A percentile compares a stretch with the other conserved stretches of the same genome.
Evolutionary conservation across 2,888 invertebrate species (phyloP).

Genomic region (Drosophila neonasuta): DNA sequence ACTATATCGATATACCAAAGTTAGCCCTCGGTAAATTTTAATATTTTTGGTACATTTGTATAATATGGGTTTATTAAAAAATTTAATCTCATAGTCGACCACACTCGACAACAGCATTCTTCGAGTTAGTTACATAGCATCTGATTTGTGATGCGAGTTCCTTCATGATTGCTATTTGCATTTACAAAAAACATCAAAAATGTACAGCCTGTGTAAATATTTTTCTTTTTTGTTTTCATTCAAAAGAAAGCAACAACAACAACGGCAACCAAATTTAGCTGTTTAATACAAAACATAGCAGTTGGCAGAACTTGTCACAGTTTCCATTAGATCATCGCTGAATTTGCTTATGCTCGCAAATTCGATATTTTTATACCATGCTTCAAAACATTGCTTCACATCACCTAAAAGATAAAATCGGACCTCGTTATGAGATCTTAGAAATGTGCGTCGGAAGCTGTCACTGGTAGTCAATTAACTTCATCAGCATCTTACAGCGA

Average conservation of each 20-base stretch:
- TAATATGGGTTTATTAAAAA: too few species aligned
- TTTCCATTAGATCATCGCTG: slow-evolving; percentile 73
- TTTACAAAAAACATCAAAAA: too few species aligned
- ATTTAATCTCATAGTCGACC: too few species aligned
- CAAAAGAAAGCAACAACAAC: slow-evolving; percentile 29
- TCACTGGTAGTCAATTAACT: slow-evolving; percentile 19
- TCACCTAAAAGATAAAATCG: slow-evolving; percentile 17
- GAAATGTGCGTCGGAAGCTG: slow-evolving; percentile 13
- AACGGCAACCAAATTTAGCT: slow-evolving; percentile 43
- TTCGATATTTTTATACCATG: slow-evolving; percentile 51
- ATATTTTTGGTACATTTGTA: too few species aligned
- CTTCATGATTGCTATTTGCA: too few species aligned
- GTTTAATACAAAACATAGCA: slow-evolving; percentile 70
- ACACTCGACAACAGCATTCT: too few species aligned
- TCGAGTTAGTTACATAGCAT: too few species aligned
- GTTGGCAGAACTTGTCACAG: slow-evolving; percentile 74
- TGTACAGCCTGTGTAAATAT: background rate
- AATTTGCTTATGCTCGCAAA: slow-evolving; percentile 60
- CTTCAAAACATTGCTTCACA: slow-evolving; percentile 23
- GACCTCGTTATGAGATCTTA: background rate
- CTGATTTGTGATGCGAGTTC: too few species aligned
- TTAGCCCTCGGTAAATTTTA: too few species aligned
- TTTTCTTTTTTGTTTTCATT: slow-evolving; percentile 23
- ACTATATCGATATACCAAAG: too few species aligned
- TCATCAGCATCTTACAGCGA: slow-evolving; percentile 32